Conservation (phyloP, 2,888 invertebrate species). For the Agapostemon virescens region DNA sequence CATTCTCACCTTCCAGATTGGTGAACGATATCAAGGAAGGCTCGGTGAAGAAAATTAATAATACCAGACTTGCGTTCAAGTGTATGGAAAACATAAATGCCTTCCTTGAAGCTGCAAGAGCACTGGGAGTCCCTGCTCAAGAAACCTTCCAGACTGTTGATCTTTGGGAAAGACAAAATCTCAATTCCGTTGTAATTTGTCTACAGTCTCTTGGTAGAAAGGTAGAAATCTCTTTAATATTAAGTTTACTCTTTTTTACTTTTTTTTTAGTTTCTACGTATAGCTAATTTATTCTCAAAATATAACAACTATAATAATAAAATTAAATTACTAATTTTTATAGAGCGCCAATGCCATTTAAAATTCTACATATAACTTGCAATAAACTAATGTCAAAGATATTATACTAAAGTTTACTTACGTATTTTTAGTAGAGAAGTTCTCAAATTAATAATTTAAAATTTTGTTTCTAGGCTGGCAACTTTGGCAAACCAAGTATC, state of each 20-base stretch:
- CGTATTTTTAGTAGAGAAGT: background rate
- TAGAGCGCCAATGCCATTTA: background rate
- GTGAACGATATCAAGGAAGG: conserved; percentile 93
- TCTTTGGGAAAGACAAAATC: conserved; percentile 97
- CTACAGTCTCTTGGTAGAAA: conserved; percentile 97
- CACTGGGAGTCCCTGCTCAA: conserved; percentile 94
- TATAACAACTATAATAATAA: background rate
- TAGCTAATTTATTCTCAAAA: background rate
- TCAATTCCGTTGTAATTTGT: conserved; percentile 97
- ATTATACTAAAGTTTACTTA: background rate
- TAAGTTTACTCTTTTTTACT: background rate
- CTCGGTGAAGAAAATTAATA: conserved; percentile 94
- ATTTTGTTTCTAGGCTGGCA: conserved; percentile 83
- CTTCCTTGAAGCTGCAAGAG: conserved; percentile 91
- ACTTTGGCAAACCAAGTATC: conserved; percentile 92
- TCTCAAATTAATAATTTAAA: background rate
- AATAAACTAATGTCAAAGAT: background rate
- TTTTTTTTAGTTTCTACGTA: background rate
- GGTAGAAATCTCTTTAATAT: conserved; percentile 81
- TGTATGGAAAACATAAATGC: conserved; percentile 99
- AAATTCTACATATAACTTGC: background rate
- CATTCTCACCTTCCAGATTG: conserved; percentile 82
- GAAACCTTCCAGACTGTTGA: conserved; percentile 99
- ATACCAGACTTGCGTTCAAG: conserved; percentile 94
- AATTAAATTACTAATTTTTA: background rate